These are phyloP conservation scores for Alces alces DNA, from an alignment of 2,113 vertebrate species.

Conservation along the genomic window DNA sequence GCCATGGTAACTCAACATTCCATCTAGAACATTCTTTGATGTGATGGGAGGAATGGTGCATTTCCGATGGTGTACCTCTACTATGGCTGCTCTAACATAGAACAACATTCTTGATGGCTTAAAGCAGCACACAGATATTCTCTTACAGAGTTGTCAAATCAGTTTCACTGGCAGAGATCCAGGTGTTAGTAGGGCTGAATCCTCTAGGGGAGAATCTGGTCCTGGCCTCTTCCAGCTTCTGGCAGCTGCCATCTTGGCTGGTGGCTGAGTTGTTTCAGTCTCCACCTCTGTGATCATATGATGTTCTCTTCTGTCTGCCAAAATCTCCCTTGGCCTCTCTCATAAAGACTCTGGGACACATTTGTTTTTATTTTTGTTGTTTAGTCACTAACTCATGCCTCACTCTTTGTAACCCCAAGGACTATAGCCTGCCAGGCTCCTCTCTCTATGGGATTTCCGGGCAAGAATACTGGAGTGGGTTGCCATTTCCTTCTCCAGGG, in stretches of 20 bases:
- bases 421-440: neutral
- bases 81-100: neutral
- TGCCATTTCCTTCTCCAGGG: neutral
- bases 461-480: neutral
- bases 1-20: neutral
- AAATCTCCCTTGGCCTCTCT: neutral
- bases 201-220: neutral
- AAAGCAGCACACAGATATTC: neutral
- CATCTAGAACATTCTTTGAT: neutral
- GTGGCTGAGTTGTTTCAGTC: neutral
- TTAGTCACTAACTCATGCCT: neutral
- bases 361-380: neutral
- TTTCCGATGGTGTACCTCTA: neutral
- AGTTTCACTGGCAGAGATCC: neutral
- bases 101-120: neutral
- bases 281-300: neutral
- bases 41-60: accelerated
- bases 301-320: neutral
- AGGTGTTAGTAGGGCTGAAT: neutral
- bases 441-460: neutral
- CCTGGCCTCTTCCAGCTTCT: neutral
- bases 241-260: neutral
- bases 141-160: neutral
- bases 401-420: neutral
- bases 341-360: neutral